These are phyloP conservation scores for Carapus acus DNA, from an alignment of 2,797 vertebrate species.

Conservation along the genomic window DNA sequence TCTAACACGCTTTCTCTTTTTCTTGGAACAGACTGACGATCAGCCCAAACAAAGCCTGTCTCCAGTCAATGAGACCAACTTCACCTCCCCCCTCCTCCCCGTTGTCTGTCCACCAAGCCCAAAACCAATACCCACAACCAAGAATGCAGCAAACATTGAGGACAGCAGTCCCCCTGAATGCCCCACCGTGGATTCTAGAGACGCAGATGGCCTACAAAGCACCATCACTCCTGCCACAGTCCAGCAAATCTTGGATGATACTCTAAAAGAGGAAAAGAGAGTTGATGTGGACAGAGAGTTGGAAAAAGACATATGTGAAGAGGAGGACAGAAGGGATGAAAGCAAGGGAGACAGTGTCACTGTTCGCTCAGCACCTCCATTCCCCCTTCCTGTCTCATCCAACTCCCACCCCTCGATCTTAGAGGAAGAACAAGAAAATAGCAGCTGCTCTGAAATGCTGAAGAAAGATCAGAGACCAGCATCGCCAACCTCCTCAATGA, in stretches of 20 bases:
- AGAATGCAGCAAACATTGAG: slow-evolving; percentile 14
- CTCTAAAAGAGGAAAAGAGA: slow-evolving; percentile 5
- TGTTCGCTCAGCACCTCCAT: not conserved
- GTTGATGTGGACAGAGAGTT: not conserved
- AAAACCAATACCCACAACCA: slow-evolving; percentile 4
- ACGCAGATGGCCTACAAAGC: slow-evolving; percentile 2
- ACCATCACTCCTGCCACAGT: not conserved
- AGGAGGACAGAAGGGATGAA: slow-evolving; percentile 10
- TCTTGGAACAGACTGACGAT: slow-evolving; percentile 42
- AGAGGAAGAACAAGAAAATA: slow-evolving; percentile 12
- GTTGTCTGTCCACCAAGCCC: slow-evolving; percentile 21
- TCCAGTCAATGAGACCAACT: slow-evolving; percentile 24
- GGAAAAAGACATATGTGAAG: not conserved
- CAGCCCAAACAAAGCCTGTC: slow-evolving; percentile 23
- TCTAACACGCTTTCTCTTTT: not conserved
- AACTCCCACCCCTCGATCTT: slow-evolving; percentile 4
- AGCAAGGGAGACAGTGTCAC: not conserved
- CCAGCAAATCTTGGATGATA: slow-evolving; percentile 9
- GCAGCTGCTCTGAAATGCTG: no score
- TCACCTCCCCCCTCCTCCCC: slow-evolving; percentile 56
- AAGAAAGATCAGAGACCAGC: not conserved
- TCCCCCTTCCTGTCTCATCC: not conserved
- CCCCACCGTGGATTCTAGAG: not conserved
- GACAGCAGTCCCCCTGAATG: rapidly evolving
- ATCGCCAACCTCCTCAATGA: not conserved